Conservation (phyloP, 64 coral and sea anemone species). For the Hydrozoanthus tunicans region DNA sequence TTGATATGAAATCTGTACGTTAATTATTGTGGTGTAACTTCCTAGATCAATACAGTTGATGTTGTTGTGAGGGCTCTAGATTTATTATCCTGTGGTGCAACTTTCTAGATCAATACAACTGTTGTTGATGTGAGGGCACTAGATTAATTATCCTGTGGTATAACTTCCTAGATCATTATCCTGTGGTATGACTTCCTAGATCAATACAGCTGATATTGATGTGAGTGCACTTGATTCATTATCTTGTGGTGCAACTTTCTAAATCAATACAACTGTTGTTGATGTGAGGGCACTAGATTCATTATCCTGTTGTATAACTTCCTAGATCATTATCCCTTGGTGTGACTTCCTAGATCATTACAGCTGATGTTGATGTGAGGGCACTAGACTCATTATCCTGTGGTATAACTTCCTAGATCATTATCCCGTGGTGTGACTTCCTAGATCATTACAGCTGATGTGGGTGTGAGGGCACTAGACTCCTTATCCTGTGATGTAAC, state of each 20-base stretch:
- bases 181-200: too few relatives aligned
- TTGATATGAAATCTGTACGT: too few relatives aligned
- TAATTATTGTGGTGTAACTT: too few relatives aligned
- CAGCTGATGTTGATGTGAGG: too few relatives aligned
- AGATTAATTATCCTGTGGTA: background rate
- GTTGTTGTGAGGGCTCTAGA: too few relatives aligned
- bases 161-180: too few relatives aligned
- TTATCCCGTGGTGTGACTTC: too few relatives aligned
- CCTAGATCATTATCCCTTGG: too few relatives aligned
- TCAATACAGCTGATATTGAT: background rate
- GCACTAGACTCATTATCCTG: too few relatives aligned
- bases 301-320: background rate
- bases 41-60: too few relatives aligned
- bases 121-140: slow-evolving; percentile 3
- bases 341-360: too few relatives aligned
- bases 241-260: background rate
- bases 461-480: slow-evolving; percentile 14
- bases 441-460: background rate
- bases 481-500: background rate
- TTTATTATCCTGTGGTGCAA: background rate
- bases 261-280: background rate
- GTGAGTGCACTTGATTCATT: background rate
- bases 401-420: too few relatives aligned
- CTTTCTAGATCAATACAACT: background rate
- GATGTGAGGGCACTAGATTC: slow-evolving; percentile 15